Base-by-base conservation (phyloP, 2,888 invertebrate species). In the Ornithoptera alexandrae region DNA sequence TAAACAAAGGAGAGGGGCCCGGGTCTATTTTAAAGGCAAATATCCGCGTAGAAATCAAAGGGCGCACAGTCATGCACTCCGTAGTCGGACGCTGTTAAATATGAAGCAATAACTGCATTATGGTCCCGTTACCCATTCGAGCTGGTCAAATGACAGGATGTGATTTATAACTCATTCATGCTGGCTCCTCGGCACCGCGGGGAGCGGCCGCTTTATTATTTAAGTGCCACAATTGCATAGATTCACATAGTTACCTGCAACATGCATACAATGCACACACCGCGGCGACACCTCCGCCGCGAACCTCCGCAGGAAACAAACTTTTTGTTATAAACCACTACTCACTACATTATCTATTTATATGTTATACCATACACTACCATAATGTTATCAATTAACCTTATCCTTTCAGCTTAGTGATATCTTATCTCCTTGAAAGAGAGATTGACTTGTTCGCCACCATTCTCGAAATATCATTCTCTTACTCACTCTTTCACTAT, bases 81-180 rank as follows among this genome's bases (percentile, higher is more conserved):
- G 57, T 56, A 60, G 24, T 65, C 59, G 66, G 65, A 68, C 70
- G 71, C 65, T 65, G 65, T 66, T 70, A 67, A 70, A 70, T 70
- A 67, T 70, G 71, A 66, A 71, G 68, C 71, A 71, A 72, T 65
- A 65, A 65, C 65, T 71, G 70, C 72, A 74, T 72, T 72, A 72
- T 68, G 65, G 72, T 71, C 72, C 77, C 76, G 77, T 76, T 74
- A 76, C 67, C 72, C 70, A 73, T 74, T 70, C 73, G 68, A 72
- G 71, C 71, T 72, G 73, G 65, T 70, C 73, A 69, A 73, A 72
- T 72, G 78, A 76, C 78, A 71, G 73, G 71, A 69, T 65, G 72
- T 78, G 79, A 80, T 80, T 81, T 81, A 79, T 76, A 74, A 75
- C 79, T 79, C 74, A 78, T 78, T 80, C 78, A 77, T 71, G 70